These are phyloP conservation scores for Nycteola revayana DNA, from an alignment of 2,888 invertebrate genomes.

Conservation along the genomic window DNA sequence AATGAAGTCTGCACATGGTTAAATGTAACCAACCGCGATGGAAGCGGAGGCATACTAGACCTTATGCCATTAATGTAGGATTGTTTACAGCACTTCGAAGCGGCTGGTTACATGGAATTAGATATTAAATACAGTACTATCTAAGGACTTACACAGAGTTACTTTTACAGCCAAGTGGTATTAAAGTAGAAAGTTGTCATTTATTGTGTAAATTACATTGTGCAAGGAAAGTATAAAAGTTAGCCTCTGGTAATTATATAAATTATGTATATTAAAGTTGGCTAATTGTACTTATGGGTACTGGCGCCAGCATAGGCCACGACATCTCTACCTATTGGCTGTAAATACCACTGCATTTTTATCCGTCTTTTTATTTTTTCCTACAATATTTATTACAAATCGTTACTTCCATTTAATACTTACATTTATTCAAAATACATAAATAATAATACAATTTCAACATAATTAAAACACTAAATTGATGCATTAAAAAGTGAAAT, in stretches of 20 bases:
- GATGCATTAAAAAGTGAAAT: conserved; percentile 35
- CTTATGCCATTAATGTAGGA: conserved; percentile 9
- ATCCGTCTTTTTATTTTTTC: conserved; percentile 37
- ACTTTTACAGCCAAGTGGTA: conserved; percentile 49
- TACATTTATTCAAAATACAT: conserved; percentile 56
- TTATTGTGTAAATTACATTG: conserved; percentile 22
- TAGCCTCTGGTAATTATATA: conserved; percentile 30
- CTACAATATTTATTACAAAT: conserved; percentile 48
- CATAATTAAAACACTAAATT: conserved; percentile 43
- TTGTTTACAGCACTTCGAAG: conserved; percentile 7
- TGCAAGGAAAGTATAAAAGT: conserved; percentile 32
- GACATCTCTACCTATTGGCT: conserved; percentile 41
- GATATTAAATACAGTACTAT: conserved; percentile 23
- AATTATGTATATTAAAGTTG: conserved; percentile 31
- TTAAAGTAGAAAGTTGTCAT: conserved; percentile 19
- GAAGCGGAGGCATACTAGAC: conserved; percentile 7
- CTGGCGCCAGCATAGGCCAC: conserved; percentile 25
- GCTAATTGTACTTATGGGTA: conserved; percentile 41
- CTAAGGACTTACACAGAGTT: conserved; percentile 29
- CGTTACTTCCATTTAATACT: conserved; percentile 52
- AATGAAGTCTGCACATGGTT: conserved; percentile 28
- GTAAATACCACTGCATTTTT: conserved; percentile 44
- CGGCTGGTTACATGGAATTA: conserved; percentile 15
- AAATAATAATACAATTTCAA: conserved; percentile 57
- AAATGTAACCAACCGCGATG: conserved; percentile 17